phyloP scores from a whole-genome alignment of 2,797 vertebrate genomes.

The Nasua narica region DNA sequence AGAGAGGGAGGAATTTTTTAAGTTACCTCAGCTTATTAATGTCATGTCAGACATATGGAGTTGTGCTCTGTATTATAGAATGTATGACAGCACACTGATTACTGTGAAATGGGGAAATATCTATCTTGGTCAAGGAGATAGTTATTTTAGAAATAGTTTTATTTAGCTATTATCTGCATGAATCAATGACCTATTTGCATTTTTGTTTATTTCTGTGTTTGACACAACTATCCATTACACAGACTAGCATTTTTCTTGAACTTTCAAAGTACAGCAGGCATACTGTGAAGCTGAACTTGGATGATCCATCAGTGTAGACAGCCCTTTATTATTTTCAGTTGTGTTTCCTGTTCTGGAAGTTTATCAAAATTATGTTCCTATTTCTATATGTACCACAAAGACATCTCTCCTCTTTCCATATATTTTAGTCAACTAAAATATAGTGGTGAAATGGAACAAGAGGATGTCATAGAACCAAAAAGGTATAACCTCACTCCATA shows the following conservation, averaged over 20 bases:
- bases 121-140: not conserved
- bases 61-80: not conserved
- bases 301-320: not conserved
- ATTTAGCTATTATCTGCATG: not conserved
- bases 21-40: not conserved
- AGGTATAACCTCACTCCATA: not conserved
- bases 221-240: not conserved
- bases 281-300: not conserved
- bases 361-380: conserved; percentile 4
- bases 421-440: not conserved
- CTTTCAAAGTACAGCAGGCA: not conserved
- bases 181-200: not conserved
- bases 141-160: conserved; percentile 29
- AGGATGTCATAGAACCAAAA: not conserved
- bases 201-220: conserved; percentile 30
- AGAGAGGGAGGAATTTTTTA: not conserved
- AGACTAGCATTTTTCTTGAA: conserved; percentile 32
- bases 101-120: not conserved
- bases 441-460: not conserved
- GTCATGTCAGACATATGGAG: not conserved
- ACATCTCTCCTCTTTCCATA: not conserved
- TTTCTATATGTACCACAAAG: not conserved
- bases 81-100: not conserved
- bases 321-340: conserved; percentile 19
- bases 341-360: conserved; percentile 2